Evolutionary conservation across 2,797 vertebrate species (phyloP).

Genomic region (Myripristis murdjan): DNA sequence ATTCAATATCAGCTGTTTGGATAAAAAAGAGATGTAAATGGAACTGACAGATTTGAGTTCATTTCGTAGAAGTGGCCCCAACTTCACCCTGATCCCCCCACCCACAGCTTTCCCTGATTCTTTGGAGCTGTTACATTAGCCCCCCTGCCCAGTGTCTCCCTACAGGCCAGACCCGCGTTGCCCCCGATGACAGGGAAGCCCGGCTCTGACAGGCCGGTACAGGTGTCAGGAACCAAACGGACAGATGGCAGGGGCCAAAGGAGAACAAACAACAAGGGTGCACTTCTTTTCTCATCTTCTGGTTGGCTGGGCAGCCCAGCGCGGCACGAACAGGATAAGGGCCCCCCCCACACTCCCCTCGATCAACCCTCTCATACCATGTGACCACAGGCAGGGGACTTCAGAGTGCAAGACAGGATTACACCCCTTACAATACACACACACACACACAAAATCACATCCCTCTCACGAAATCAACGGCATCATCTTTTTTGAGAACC

Average conservation of each 20-base stretch:
- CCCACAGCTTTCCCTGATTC: slow-evolving; percentile 20
- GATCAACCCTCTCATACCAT: slow-evolving; percentile 51
- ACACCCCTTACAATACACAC: slow-evolving; percentile 38
- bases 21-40: slow-evolving; percentile 10
- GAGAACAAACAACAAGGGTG: slow-evolving; percentile 80
- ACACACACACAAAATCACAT: slow-evolving; percentile 9
- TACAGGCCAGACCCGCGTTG: slow-evolving; percentile 58
- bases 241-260: slow-evolving; percentile 85
- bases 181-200: slow-evolving; percentile 69
- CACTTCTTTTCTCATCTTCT: slow-evolving; percentile 81
- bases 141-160: slow-evolving; percentile 35
- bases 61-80: slow-evolving; percentile 60
- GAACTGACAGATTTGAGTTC: slow-evolving; percentile 30
- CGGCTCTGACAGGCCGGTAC: slow-evolving; percentile 80
- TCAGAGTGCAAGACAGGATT: slow-evolving; percentile 56
- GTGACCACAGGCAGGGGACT: slow-evolving; percentile 67
- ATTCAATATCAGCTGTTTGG: no score
- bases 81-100: slow-evolving; percentile 64
- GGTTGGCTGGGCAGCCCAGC: slow-evolving; percentile 77
- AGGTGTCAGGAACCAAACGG: slow-evolving; percentile 82
- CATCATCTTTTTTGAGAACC: neutral
- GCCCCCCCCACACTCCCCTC: slow-evolving; percentile 3
- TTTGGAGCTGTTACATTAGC: slow-evolving; percentile 41
- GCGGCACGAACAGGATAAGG: slow-evolving; percentile 61
- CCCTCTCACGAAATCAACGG: neutral